These are phyloP conservation scores for Zaprionus vittiger DNA, from an alignment of 1,140 invertebrate genomes.

Conservation along the genomic window DNA sequence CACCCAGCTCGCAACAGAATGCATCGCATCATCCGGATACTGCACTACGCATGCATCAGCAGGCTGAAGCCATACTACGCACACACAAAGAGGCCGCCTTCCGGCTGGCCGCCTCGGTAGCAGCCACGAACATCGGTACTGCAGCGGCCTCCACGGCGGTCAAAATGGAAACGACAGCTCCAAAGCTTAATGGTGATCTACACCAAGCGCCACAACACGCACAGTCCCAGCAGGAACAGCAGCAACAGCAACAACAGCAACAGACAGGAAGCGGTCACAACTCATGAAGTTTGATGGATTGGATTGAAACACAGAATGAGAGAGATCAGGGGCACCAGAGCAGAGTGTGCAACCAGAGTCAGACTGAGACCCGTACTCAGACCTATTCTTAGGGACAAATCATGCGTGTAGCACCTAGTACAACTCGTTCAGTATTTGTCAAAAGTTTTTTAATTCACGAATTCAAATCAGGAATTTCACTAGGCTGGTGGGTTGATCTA, in stretches of 20 bases:
- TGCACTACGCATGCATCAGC: slow-evolving; percentile 89
- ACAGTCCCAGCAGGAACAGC: not conserved
- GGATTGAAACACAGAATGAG: not conserved
- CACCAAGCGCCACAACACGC: not conserved
- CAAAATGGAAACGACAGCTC: slow-evolving; percentile 29
- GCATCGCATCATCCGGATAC: slow-evolving; percentile 85
- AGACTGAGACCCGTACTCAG: not conserved
- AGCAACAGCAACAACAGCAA: not conserved
- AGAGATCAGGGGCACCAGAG: not conserved
- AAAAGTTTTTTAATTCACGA: not conserved
- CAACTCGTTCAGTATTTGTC: not conserved
- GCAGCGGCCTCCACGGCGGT: not conserved
- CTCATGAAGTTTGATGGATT: slow-evolving; percentile 4
- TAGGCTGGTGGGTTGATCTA: not conserved
- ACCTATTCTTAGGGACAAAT: not conserved
- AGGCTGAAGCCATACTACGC: slow-evolving; percentile 91
- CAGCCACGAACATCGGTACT: slow-evolving; percentile 56
- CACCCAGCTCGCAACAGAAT: slow-evolving; percentile 72
- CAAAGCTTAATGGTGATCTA: not conserved
- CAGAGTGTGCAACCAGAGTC: not conserved
- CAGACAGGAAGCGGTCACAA: not conserved
- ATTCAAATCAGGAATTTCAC: not conserved
- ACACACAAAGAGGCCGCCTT: slow-evolving; percentile 93
- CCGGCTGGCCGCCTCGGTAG: slow-evolving; percentile 89
- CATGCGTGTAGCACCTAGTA: slow-evolving; percentile 1